Conservation (phyloP, 2,888 invertebrate genomes). For the Tenthredo mesomela region DNA sequence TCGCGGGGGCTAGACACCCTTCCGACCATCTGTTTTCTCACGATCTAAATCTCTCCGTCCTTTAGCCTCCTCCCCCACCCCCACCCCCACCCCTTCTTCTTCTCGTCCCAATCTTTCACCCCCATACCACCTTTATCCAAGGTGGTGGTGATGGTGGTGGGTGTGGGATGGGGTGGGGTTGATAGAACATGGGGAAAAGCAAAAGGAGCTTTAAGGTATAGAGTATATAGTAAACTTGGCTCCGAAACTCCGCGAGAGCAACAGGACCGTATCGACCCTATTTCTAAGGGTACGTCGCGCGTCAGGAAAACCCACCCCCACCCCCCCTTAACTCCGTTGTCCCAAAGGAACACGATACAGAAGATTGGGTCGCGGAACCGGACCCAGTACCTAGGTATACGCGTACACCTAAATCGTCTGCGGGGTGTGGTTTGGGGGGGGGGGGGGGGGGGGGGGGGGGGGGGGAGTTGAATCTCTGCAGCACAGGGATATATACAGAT, state of each 20-base stretch:
- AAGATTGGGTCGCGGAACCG: conserved; percentile 42
- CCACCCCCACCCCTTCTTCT: not conserved
- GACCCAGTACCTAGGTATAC: not conserved
- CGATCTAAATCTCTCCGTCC: not conserved
- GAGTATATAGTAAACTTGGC: not conserved
- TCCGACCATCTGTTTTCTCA: not conserved
- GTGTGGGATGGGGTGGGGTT: too few species aligned
- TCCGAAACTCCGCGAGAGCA: conserved; percentile 35
- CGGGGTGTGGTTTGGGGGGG: not conserved
- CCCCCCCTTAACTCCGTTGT: not conserved
- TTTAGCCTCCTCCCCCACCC: not conserved
- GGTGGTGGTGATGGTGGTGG: not conserved
- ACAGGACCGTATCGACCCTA: conserved; percentile 44
- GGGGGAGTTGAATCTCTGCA: not conserved
- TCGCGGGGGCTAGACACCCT: conserved; percentile 30
- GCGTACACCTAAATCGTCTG: not conserved
- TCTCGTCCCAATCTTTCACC: not conserved
- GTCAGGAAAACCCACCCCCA: not conserved
- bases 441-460: not conserved
- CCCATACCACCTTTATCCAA: not conserved
- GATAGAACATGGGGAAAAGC: not conserved
- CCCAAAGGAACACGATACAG: conserved; percentile 31
- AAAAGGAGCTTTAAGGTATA: not conserved
- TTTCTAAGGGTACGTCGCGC: not conserved
- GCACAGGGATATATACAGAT: not conserved